Evolutionary conservation across 2,888 invertebrate genomes (phyloP), one percentile per base, ranked within the genome.

Genomic region (Athripsodes cinereus): DNA sequence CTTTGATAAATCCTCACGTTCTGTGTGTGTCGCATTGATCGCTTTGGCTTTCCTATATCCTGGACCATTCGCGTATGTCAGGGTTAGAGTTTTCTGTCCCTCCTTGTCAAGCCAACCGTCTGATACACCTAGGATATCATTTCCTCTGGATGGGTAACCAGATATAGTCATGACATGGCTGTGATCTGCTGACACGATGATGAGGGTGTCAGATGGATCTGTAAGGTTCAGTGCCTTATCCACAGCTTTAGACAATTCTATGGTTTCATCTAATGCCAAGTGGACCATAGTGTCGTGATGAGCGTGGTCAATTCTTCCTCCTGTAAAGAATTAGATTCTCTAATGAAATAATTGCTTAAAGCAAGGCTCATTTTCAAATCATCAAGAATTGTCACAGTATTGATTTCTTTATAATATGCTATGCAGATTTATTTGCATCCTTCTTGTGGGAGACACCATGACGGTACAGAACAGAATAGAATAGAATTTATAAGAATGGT

Each of bases 61-160:
- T 1, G 83, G 83, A 0, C 86, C 86, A 66, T 84, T 85, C 22
- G 84, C 84, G 67, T 86, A 86, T 64, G 78, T 79, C 1, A 86
- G 68, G 0, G 84, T 85, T 0, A 83, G 73, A 66, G 84, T 85
- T 0, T 81, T 80, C 52, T 80, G 64, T 31, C 73, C 69, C 66
- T 82, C 82, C 18, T 70, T 71, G 3, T 72, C 76, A 16, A 73
- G 69, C 52, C 75, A 69, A 0, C 78, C 78, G 57, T 75, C 72
- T 55, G 68, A 70, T 1, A 44, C 59, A 64, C 82, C 82, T 18
- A 86, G 73, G 48, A 86, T 81, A 60, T 81, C 72, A 48, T 75
- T 75, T 46, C 83, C 84, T 57, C 87, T 68, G 1, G 66, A 63
- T 0, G 82, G 77, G 65, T 84, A 84, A 1, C 84, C 84, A 51